phyloP scores from a whole-genome alignment of 2,797 vertebrate species.

The Argentina silus region DNA sequence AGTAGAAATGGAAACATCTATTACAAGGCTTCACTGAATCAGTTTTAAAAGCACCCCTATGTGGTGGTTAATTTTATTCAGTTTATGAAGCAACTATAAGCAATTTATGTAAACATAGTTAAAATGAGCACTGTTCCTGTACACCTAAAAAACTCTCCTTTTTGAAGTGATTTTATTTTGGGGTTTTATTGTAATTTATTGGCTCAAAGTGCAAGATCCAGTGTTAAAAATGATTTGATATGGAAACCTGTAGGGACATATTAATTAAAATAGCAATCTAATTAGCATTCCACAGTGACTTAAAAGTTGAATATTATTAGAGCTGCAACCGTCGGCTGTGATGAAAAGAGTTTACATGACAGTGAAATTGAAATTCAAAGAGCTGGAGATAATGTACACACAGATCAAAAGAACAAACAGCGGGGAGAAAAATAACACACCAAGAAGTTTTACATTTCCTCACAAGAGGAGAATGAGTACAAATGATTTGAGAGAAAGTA shows the following conservation, averaged over 20 bases:
- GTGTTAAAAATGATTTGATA: constrained; percentile 80
- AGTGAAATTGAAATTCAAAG: constrained; percentile 87
- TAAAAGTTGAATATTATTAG: constrained; percentile 87
- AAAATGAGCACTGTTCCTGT: constrained; percentile 63
- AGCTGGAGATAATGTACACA: constrained; percentile 83
- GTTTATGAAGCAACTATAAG: constrained; percentile 72
- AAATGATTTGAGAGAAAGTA: constrained; percentile 38
- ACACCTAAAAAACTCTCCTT: constrained; percentile 64
- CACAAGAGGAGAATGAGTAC: constrained; percentile 62
- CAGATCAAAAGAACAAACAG: constrained; percentile 87
- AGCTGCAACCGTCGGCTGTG: constrained; percentile 78
- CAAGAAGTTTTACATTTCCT: constrained; percentile 79
- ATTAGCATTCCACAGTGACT: constrained; percentile 86
- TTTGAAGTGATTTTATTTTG: constrained; percentile 75
- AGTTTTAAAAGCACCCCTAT: constrained; percentile 49
- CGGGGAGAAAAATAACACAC: constrained; percentile 70
- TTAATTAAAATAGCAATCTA: constrained; percentile 85
- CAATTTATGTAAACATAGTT: constrained; percentile 78
- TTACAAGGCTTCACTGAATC: constrained; percentile 50
- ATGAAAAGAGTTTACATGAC: constrained; percentile 85
- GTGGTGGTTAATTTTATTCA: constrained; percentile 60
- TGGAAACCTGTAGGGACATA: constrained; percentile 84
- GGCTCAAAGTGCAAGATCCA: constrained; percentile 76
- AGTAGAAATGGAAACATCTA: constrained; percentile 65
- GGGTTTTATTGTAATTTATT: constrained; percentile 73